Base-by-base conservation (phyloP, 2,797 vertebrate species). In the Mallotus villosus region DNA sequence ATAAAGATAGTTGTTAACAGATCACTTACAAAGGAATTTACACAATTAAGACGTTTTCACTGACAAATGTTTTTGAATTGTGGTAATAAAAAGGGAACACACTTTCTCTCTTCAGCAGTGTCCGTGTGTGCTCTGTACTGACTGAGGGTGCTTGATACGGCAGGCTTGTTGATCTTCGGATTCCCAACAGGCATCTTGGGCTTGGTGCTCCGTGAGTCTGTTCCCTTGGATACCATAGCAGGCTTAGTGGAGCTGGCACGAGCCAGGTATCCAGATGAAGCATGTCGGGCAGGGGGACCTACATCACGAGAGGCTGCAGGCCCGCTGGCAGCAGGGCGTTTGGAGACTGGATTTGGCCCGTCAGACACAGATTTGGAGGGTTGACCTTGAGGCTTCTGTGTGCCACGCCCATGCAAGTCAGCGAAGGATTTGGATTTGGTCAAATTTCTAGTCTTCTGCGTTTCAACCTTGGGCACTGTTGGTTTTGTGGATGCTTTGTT, bases 51-150 rank as follows among this genome's bases (percentile, higher is more conserved):
- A 8, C 41, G 3, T 19, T 55, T 19, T 55, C 19, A n/a, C 32
- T 3, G 32, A 55, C 17, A 21, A 22, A 3, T 6, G 17, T n/a
- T 25, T 27, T 67, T 67, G 14, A 32, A 63, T 2, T 41, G 2
- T 3, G 19, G 14, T 34, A 0, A 61, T 37, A 16, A 34, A 49
- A 58, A 57, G 63, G 27, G 11, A 1, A 3, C 63, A 72, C 85
- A 98, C 97, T 91, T 93, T 83, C 90, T 93, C 58, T 95, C 93
- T 78, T 95, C 93, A 4, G 85, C 78, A 0, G 93, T 88, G 72
- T 95, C 93, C 74, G 75, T 86, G 3, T 37, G 72, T 5, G 81
- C 46, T 75, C 87, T 86, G 81, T 92, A 93, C 67, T 92, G 90
- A 67, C 91, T 92, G 67, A 87, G 24, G 49, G 71, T 64, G 75